Conservation (phyloP, 2,888 invertebrate species). For the Hofmannophila pseudospretella region DNA sequence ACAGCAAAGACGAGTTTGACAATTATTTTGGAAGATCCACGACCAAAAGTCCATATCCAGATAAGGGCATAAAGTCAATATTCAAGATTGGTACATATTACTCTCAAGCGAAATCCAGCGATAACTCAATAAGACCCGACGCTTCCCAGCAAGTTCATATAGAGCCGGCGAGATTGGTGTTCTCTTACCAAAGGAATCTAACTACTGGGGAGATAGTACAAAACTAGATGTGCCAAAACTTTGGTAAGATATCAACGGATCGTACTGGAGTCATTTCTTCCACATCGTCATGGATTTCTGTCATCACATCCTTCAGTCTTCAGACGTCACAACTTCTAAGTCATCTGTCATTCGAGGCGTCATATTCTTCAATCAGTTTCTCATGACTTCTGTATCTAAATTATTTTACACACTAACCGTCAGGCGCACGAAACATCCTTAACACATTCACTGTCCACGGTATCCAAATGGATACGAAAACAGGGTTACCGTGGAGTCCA, state of each 20-base stretch:
- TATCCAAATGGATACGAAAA: too few species aligned
- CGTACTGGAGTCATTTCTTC: constrained; percentile 38
- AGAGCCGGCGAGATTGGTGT: constrained; percentile 61
- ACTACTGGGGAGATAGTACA: constrained; percentile 49
- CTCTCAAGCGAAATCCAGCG: constrained; percentile 62
- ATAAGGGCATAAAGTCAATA: constrained; percentile 54
- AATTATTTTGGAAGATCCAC: constrained; percentile 62
- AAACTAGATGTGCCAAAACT: constrained; percentile 52
- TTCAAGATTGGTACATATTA: constrained; percentile 71
- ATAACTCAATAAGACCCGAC: constrained; percentile 69
- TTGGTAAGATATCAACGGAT: constrained; percentile 58
- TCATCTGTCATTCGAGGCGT: neutral
- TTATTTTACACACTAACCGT: too few species aligned
- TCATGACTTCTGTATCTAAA: neutral
- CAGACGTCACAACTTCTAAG: neutral
- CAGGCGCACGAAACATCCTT: too few species aligned
- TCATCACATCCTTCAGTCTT: neutral
- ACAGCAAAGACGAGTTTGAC: constrained; percentile 57
- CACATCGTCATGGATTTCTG: constrained; percentile 5
- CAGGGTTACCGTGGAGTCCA: too few species aligned
- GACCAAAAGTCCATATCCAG: constrained; percentile 71
- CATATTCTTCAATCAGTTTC: neutral
- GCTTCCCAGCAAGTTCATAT: constrained; percentile 71
- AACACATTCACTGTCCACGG: too few species aligned
- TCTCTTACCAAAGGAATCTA: constrained; percentile 62